Percentiles rank a stretch among this genome's conserved stretches.
These are phyloP conservation scores for Trachelus iudaicus DNA, from an alignment of 2,888 invertebrate species.

Conservation along the genomic window DNA sequence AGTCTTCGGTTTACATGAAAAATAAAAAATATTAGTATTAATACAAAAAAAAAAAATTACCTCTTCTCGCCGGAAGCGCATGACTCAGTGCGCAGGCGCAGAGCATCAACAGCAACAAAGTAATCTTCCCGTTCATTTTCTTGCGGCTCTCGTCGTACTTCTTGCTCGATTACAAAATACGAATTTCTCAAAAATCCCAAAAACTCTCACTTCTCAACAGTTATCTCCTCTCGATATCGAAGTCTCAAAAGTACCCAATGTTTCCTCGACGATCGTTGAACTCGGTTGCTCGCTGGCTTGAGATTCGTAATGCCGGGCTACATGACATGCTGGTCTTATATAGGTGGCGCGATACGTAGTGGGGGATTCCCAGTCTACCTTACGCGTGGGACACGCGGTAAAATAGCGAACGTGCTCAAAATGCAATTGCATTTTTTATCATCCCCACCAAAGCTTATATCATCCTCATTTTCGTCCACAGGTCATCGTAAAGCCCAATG, in stretches of 20 bases:
- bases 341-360: constrained; percentile 12
- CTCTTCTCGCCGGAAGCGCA: not conserved
- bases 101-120: not conserved
- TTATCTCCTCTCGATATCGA: no score
- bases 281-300: constrained; percentile 6
- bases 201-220: no score
- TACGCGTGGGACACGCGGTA: not conserved
- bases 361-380: constrained; percentile 10
- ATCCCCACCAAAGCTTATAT: no score
- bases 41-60: not conserved
- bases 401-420: constrained; percentile 12
- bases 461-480: no score
- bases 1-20: not conserved
- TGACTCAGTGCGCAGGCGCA: not conserved
- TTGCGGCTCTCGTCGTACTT: no score
- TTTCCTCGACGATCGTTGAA: no score
- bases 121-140: not conserved
- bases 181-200: no score
- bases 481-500: no score
- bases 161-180: no score
- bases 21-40: not conserved
- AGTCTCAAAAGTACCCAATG: no score
- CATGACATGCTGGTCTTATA: constrained; percentile 22
- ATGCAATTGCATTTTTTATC: constrained; percentile 12
- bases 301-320: constrained; percentile 17